Percentiles rank a stretch among this genome's conserved stretches.
These are phyloP conservation scores for Ophioninae sp. DNA, from an alignment of 2,888 invertebrate species.

Conservation along the genomic window DNA sequence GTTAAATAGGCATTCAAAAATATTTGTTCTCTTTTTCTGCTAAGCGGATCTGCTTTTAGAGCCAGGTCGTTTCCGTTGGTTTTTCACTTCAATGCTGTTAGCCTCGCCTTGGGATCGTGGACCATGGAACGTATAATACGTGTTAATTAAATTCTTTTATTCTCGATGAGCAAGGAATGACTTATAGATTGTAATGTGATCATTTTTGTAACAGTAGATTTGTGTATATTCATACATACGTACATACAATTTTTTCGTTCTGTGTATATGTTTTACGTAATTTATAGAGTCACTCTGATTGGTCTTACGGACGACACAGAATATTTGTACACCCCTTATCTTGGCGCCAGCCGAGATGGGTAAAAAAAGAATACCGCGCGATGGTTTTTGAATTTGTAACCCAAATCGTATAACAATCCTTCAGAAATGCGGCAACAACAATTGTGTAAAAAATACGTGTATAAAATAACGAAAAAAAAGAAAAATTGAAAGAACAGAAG, in stretches of 20 bases:
- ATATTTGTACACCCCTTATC: constrained; percentile 24
- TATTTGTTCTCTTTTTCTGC: background rate
- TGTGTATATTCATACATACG: constrained; percentile 31
- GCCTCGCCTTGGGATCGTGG: constrained; percentile 9
- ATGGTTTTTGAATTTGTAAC: constrained; percentile 58
- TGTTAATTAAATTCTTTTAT: constrained; percentile 57
- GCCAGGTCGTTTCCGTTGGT: background rate
- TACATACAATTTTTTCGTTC: constrained; percentile 29
- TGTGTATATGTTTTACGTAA: constrained; percentile 18
- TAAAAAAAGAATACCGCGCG: constrained; percentile 52
- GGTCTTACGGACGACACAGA: constrained; percentile 18
- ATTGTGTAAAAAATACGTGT: constrained; percentile 50
- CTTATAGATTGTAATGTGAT: constrained; percentile 39
- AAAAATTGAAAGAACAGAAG: constrained; percentile 53
- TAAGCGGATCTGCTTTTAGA: background rate
- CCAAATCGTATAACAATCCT: constrained; percentile 63
- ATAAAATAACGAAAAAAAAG: constrained; percentile 57
- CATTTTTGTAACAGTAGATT: constrained; percentile 36
- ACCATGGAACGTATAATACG: constrained; percentile 16
- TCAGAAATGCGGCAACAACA: constrained; percentile 48
- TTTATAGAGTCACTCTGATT: constrained; percentile 40
- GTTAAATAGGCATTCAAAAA: background rate
- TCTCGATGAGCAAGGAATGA: constrained; percentile 38
- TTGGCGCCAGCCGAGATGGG: background rate
- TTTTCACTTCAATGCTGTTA: background rate